These are phyloP conservation scores for Cosmorhoe ocellata DNA, from an alignment of 2,888 invertebrate genomes.

Conservation along the genomic window DNA sequence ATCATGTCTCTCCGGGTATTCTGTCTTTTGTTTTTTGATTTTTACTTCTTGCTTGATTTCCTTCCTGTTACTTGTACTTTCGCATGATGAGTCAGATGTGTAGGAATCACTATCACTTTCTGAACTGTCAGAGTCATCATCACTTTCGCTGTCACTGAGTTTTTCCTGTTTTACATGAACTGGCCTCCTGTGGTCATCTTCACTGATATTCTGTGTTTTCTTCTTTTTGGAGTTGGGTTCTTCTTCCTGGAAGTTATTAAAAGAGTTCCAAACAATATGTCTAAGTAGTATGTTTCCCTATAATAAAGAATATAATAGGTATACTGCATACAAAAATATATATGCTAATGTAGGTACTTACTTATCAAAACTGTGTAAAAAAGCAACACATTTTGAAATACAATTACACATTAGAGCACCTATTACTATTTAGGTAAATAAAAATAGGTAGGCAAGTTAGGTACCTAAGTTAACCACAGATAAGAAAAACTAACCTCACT, in stretches of 20 bases:
- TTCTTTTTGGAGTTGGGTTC: conserved; percentile 54
- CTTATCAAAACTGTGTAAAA: no score
- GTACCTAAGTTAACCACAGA: conserved; percentile 12
- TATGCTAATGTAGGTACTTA: no score
- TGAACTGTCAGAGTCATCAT: conserved; percentile 52
- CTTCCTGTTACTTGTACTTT: conserved; percentile 49
- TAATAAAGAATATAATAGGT: no score
- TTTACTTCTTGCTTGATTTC: conserved; percentile 56
- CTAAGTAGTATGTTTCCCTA: no score
- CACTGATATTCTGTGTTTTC: conserved; percentile 55
- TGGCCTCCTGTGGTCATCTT: conserved; percentile 52
- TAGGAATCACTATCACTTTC: conserved; percentile 56
- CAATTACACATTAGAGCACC: no score
- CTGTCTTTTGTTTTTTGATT: conserved; percentile 41
- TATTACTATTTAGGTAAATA: no score
- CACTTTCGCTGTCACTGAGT: conserved; percentile 44
- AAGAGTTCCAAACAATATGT: not conserved
- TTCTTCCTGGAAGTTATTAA: conserved; percentile 59
- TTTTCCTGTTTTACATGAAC: conserved; percentile 48
- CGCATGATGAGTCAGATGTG: conserved; percentile 57
- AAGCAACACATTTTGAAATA: no score
- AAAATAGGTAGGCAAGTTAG: not conserved
- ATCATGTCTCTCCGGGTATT: conserved; percentile 50
- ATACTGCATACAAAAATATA: no score
- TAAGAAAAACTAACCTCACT: conserved; percentile 61